A percentile compares a stretch with the other conserved stretches of the same genome.
Evolutionary conservation across 2,888 invertebrate genomes (phyloP).

Genomic region (Rhaphigaster nebulosa): DNA sequence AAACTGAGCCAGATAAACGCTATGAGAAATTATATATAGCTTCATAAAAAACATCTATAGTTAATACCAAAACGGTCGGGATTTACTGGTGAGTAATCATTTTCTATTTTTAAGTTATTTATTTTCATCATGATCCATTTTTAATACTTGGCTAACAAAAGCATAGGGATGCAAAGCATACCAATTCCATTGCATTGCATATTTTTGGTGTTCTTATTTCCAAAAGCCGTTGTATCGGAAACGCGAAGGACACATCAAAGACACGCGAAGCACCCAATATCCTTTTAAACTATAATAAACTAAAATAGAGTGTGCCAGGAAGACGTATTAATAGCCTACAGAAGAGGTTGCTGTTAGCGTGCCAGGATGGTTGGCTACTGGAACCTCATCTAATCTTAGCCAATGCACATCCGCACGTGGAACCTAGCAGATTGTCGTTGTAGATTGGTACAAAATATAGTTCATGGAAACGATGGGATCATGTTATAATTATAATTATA

Average conservation of each 20-base stretch:
- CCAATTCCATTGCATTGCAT: background rate
- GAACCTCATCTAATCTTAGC: background rate
- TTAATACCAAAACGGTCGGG: background rate
- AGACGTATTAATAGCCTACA: background rate
- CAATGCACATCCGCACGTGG: background rate
- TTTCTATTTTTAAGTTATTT: background rate
- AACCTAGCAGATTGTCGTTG: background rate
- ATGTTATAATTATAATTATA: too few species aligned
- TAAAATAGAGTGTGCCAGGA: background rate
- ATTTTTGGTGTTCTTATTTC: background rate
- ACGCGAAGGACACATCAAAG: background rate
- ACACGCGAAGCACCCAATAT: background rate
- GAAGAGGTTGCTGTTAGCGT: background rate
- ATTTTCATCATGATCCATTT: background rate
- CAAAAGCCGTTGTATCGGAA: background rate
- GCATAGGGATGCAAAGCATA: background rate
- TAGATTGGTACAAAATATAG: background rate
- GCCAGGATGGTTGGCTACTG: background rate
- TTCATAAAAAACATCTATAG: background rate
- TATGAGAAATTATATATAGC: background rate
- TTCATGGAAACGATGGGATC: background rate
- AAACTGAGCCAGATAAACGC: too few species aligned
- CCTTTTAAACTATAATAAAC: conserved; percentile 21
- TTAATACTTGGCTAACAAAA: background rate
- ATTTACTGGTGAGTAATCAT: background rate